Conservation (phyloP, 2,113 vertebrate genomes). For the Sarotherodon lohbergeri region DNA sequence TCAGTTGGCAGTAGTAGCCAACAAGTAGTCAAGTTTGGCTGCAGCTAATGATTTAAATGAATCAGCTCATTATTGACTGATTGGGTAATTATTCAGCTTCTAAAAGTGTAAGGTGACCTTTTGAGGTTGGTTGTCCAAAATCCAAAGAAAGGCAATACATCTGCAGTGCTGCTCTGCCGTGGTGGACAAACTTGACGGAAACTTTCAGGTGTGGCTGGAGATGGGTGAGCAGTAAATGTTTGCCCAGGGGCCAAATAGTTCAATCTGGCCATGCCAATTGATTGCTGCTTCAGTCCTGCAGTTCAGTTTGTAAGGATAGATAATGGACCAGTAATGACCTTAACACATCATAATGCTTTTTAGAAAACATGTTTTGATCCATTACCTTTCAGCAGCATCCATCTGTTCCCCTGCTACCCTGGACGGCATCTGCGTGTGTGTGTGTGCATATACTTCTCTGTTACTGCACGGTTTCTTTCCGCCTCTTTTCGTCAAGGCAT, state of each 20-base stretch:
- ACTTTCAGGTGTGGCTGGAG: neutral
- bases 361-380: constrained; percentile 7
- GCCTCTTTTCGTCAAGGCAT: neutral
- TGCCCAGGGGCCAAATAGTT: neutral
- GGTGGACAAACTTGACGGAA: neutral
- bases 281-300: neutral
- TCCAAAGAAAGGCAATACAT: neutral
- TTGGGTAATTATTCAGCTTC: neutral
- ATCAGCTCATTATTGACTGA: neutral
- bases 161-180: neutral
- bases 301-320: neutral
- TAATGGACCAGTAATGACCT: constrained; percentile 34
- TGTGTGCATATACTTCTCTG: neutral
- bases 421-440: neutral
- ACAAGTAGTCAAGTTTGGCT: neutral
- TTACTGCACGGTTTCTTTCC: neutral
- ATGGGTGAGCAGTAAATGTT: neutral
- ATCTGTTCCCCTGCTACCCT: neutral
- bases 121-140: neutral
- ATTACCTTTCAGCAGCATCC: neutral
- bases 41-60: neutral
- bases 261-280: neutral
- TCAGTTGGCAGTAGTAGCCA: neutral
- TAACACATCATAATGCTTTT: constrained; percentile 8
- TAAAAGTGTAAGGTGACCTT: neutral